phyloP scores from a whole-genome alignment of 2,113 vertebrate genomes.

The Polypterus bichir region DNA sequence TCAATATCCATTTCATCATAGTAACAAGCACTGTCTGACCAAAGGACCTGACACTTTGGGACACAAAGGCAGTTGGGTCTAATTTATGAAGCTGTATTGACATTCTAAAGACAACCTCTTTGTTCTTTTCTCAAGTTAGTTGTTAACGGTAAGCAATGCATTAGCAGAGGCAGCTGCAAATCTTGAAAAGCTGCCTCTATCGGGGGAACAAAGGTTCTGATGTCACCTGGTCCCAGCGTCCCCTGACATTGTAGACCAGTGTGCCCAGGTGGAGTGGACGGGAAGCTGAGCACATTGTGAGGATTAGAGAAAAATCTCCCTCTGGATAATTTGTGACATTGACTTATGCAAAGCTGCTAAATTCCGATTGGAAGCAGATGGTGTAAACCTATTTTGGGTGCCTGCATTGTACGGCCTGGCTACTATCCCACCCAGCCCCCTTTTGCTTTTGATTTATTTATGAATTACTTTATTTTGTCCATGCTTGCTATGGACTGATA shows the following conservation, averaged over 20 bases:
- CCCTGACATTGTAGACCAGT: conserved; percentile 32
- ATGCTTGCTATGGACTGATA: too few relatives aligned
- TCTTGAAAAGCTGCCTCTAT: conserved; percentile 42
- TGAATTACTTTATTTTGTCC: too few relatives aligned
- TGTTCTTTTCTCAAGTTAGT: conserved; percentile 34
- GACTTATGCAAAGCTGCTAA: conserved; percentile 62
- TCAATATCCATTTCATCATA: conserved; percentile 59
- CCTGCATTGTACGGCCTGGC: too few relatives aligned
- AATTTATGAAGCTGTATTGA: conserved; percentile 63
- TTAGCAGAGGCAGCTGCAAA: conserved; percentile 51
- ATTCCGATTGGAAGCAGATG: conserved; percentile 59
- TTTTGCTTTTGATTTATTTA: too few relatives aligned
- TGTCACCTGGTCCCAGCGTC: conserved; percentile 45
- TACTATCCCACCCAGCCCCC: too few relatives aligned
- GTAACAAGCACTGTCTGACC: conserved; percentile 53
- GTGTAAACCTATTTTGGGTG: conserved; percentile 30
- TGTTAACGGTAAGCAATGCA: conserved; percentile 61
- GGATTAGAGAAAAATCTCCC: conserved; percentile 45
- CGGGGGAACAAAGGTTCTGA: conserved; percentile 29
- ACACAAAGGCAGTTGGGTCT: conserved; percentile 65
- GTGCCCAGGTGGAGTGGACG: conserved; percentile 56
- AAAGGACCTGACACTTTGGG: conserved; percentile 51
- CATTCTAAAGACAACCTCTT: conserved; percentile 52
- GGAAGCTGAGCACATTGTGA: conserved; percentile 59
- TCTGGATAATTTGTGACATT: conserved; percentile 53